Evolutionary conservation across 2,888 invertebrate genomes (phyloP).

Genomic region (Lasioglossum vierecki): DNA sequence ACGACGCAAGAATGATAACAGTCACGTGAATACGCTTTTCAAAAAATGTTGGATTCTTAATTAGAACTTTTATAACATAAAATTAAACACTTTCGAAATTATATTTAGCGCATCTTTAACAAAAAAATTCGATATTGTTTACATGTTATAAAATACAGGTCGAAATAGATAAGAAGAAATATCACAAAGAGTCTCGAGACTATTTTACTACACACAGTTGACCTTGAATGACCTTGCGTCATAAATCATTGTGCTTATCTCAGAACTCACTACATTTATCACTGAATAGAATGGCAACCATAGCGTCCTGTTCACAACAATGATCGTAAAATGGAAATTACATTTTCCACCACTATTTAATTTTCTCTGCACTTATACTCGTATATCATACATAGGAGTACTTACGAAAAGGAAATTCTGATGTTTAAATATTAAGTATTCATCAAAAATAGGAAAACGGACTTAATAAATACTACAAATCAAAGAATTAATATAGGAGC

Average conservation of each 20-base stretch:
- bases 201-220: background rate
- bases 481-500: background rate
- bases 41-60: background rate
- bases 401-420: background rate
- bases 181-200: background rate
- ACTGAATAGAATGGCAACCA: constrained; percentile 5
- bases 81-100: background rate
- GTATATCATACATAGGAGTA: background rate
- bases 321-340: background rate
- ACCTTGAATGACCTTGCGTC: constrained; percentile 36
- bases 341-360: background rate
- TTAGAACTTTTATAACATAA: background rate
- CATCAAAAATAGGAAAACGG: background rate
- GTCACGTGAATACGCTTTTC: background rate
- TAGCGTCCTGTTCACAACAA: constrained; percentile 6
- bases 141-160: background rate
- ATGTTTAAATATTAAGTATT: background rate
- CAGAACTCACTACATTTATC: constrained; percentile 18
- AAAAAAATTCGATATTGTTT: background rate
- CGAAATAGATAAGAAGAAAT: background rate
- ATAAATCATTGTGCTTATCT: constrained; percentile 38
- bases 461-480: background rate
- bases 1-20: background rate
- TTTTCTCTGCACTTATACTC: background rate
- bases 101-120: background rate